A percentile compares a stretch with the other conserved stretches of the same genome.
Evolutionary conservation across 2,888 invertebrate species (phyloP).

Genomic region (Thera britannica): DNA sequence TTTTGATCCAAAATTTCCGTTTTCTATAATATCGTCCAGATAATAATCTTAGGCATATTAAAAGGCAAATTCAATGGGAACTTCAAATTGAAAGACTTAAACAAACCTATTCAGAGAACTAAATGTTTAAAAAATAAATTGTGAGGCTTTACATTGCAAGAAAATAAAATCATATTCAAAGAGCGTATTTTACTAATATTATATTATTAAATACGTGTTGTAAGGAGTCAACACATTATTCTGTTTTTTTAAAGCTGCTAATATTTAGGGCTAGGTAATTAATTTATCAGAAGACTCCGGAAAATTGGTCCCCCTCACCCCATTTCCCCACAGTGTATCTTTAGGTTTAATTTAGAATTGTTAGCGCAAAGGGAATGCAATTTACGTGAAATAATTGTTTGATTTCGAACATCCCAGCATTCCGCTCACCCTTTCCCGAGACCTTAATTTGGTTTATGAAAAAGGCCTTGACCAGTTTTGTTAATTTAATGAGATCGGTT

Average conservation of each 20-base stretch:
- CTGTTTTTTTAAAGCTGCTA: conserved; percentile 55
- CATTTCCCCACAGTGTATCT: conserved; percentile 68
- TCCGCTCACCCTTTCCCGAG: conserved; percentile 49
- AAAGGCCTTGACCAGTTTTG: conserved; percentile 44
- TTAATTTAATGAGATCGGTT: conserved; percentile 35
- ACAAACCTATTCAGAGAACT: too few species aligned
- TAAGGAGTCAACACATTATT: neutral
- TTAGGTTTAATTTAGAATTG: conserved; percentile 82
- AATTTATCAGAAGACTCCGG: conserved; percentile 81
- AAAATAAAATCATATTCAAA: too few species aligned
- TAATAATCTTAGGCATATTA: too few species aligned
- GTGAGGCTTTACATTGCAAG: too few species aligned
- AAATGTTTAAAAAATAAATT: too few species aligned
- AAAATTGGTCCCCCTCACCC: conserved; percentile 61
- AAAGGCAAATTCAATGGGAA: too few species aligned
- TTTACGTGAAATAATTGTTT: conserved; percentile 83
- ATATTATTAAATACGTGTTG: too few species aligned
- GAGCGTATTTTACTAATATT: too few species aligned
- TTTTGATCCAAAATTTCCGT: too few species aligned
- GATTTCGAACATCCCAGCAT: conserved; percentile 72
- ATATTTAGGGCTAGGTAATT: conserved; percentile 74
- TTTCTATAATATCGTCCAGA: too few species aligned
- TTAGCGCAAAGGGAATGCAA: conserved; percentile 82
- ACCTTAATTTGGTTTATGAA: conserved; percentile 67
- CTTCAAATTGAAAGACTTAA: too few species aligned